Base-by-base conservation (phyloP, 2,113 vertebrate genomes). In the Notarius quadriscutis region DNA sequence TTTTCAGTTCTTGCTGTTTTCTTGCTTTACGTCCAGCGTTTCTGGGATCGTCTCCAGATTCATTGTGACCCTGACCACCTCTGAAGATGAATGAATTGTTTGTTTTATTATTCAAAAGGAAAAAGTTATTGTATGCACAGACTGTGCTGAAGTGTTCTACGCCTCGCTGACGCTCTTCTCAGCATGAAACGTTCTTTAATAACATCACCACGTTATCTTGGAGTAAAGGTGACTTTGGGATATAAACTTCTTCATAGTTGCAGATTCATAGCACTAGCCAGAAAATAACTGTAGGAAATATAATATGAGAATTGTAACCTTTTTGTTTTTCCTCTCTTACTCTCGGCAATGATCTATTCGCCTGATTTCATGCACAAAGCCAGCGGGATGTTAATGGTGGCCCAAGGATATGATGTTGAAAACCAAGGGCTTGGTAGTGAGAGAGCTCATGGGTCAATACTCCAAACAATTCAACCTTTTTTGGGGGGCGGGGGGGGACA, bases 151-250 rank as follows among this genome's bases (percentile, higher is more conserved):
- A 81, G 79, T 22, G 79, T 81, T 22, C 18, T 6, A 34, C 8
- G 10, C 30, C 18, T 62, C 17, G 22, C 79, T 41, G 57, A 41
- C 6, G 30, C 79, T 81, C 30, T 81, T 81, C 79, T 41, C 79
- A 60, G 79, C 30, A 1, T 41, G 79, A 81, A 10, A 41, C 79
- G 10, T 9, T 34, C 53, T 80, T 80, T 80, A 58, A 80, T 34
- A 80, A 30, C 27, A 1, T 80, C 14, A 17, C 51, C 77, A 30
- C 7, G n/a, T 83, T 83, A 65, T 67, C 62, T 71, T 34, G 62
- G n/a, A 69, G 8, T 84, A 57, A 30, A 69, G 82, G 48, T 84
- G 65, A 84, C 82, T 71, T 67, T 67, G 82, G 65, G 62, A 53
- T 53, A 30, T 55, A 69, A 53, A 84, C 82, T 84, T 69, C 82